These are phyloP conservation scores for Magallana angulata DNA, from an alignment of 1,140 invertebrate species.

Conservation along the genomic window DNA sequence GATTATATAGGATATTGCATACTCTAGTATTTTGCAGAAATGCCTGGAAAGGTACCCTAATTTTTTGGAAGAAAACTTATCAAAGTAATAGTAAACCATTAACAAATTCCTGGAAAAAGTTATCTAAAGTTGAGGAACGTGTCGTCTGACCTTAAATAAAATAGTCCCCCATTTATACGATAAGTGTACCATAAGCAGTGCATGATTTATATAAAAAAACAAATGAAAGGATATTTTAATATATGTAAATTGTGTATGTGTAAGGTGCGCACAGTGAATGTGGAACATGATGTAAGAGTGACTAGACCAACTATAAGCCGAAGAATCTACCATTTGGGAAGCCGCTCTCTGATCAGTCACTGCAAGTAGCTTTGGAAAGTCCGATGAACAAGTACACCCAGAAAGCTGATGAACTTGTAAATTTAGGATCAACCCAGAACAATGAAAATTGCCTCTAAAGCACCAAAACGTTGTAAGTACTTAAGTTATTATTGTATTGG, in stretches of 20 bases:
- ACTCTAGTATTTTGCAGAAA: no score
- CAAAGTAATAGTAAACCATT: no score
- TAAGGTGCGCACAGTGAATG: conserved; percentile 3
- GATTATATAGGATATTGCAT: no score
- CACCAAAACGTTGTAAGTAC: no score
- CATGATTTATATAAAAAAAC: neutral
- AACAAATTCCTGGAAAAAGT: no score
- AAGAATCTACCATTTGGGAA: conserved; percentile 41
- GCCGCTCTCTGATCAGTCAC: neutral
- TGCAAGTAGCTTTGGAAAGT: conserved; percentile 16
- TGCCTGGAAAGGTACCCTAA: no score
- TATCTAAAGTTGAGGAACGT: no score
- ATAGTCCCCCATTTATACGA: conserved; percentile 11
- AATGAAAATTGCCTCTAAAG: conserved; percentile 30
- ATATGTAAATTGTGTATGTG: neutral
- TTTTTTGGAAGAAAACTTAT: no score
- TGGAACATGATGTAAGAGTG: conserved; percentile 35
- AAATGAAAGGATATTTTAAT: neutral
- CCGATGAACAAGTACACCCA: conserved; percentile 26
- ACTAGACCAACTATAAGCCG: conserved; percentile 9
- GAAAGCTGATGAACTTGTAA: conserved; percentile 30
- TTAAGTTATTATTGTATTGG: no score
- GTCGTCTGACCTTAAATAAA: no score
- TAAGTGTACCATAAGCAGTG: neutral
- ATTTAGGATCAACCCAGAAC: conserved; percentile 3